Conservation (phyloP, 2,888 invertebrate genomes). For the Endotricha flammealis region DNA sequence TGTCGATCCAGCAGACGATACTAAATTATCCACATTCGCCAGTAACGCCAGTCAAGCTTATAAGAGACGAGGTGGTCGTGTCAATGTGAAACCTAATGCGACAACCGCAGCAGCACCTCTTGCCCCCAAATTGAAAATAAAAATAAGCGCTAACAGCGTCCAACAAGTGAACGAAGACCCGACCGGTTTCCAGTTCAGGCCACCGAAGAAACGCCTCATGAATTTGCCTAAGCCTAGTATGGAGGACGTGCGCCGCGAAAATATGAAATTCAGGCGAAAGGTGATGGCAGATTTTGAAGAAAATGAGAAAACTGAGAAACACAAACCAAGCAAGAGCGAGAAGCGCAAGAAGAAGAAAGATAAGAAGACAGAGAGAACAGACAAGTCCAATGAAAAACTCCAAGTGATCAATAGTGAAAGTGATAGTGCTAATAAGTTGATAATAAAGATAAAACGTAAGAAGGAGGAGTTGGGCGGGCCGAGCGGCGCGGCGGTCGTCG, state of each 20-base stretch:
- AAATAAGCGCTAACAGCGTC: slow-evolving; percentile 80
- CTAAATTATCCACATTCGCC: slow-evolving; percentile 44
- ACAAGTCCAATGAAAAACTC: slow-evolving; percentile 67
- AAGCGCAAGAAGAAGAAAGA: slow-evolving; percentile 74
- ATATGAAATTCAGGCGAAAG: slow-evolving; percentile 90
- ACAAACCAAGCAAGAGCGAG: slow-evolving; percentile 58
- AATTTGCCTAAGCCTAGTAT: slow-evolving; percentile 83
- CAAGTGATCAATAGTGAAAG: slow-evolving; percentile 66
- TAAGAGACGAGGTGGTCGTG: slow-evolving; percentile 54
- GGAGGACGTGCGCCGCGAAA: slow-evolving; percentile 89
- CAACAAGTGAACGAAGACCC: slow-evolving; percentile 71
- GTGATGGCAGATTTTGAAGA: slow-evolving; percentile 91
- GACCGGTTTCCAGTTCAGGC: slow-evolving; percentile 77
- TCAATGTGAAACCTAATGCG: slow-evolving; percentile 40
- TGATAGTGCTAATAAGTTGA: slow-evolving; percentile 84
- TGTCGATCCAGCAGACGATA: slow-evolving; percentile 60
- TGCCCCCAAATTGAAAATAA: slow-evolving; percentile 88
- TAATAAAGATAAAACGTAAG: slow-evolving; percentile 84
- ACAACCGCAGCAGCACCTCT: slow-evolving; percentile 43
- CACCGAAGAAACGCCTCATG: slow-evolving; percentile 88
- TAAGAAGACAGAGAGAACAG: slow-evolving; percentile 64
- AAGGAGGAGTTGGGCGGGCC: slow-evolving; percentile 49
- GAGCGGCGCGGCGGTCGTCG: slow-evolving; percentile 36
- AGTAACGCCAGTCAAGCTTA: slow-evolving; percentile 34
- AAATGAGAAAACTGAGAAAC: slow-evolving; percentile 77